Evolutionary conservation across 2,797 vertebrate genomes (phyloP).

Genomic region (Epinephelus coioides): DNA sequence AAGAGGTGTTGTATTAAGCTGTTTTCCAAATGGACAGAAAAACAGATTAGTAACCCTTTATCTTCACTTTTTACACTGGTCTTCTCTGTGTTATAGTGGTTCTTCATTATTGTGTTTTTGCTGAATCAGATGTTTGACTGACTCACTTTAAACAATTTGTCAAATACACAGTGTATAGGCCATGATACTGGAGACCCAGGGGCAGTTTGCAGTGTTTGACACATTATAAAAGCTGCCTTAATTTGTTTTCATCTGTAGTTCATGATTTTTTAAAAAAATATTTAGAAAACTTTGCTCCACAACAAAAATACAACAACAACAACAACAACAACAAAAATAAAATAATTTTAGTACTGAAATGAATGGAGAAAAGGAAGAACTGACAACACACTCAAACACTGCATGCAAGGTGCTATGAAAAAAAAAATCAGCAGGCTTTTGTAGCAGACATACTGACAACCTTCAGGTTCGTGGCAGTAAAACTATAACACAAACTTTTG

Average conservation of each 20-base stretch:
- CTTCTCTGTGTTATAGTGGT: no score
- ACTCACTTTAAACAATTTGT: no score
- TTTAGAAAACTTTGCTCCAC: no score
- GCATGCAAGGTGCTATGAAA: not conserved
- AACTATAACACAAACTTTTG: constrained; percentile 16
- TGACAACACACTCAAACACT: not conserved
- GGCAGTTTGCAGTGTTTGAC: not conserved
- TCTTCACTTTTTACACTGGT: no score
- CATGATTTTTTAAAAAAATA: no score
- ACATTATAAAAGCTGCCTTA: not conserved
- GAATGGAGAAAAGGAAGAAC: not conserved
- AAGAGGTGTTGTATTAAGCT: constrained; percentile 14
- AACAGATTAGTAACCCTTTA: no score
- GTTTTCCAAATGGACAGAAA: not conserved
- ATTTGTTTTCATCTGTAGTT: not conserved
- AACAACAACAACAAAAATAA: no score
- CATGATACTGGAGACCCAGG: not conserved
- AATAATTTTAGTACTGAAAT: not conserved
- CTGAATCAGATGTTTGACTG: no score
- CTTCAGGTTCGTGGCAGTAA: constrained; percentile 24
- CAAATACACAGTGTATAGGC: no score
- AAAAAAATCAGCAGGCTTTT: not conserved
- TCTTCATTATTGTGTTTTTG: no score
- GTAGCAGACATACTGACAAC: not conserved
- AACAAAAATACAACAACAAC: no score